Evolutionary conservation across 2,888 invertebrate genomes (phyloP).

Genomic region (Deladenus siricidicola): DNA sequence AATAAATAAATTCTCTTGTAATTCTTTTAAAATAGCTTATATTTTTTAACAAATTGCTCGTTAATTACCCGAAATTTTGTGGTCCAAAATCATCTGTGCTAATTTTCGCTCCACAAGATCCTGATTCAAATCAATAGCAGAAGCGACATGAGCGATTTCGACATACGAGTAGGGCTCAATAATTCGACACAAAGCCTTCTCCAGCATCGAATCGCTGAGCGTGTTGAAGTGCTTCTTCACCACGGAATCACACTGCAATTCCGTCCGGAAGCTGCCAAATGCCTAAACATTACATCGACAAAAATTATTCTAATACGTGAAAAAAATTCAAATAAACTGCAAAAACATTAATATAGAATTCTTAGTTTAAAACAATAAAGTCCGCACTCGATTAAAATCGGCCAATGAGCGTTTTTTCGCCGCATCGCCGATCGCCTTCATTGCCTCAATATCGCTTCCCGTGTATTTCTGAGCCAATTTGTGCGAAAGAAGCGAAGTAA

Average conservation of each 20-base stretch:
- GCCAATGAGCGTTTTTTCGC: constrained; percentile 91
- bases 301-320: too few species aligned
- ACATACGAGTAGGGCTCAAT: constrained; percentile 97
- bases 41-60: too few species aligned
- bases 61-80: constrained; percentile 67
- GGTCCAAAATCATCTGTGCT: constrained; percentile 98
- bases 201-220: constrained; percentile 93
- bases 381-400: constrained; percentile 67
- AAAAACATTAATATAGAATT: too few species aligned
- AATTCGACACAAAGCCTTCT: constrained; percentile 94
- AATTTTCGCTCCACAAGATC: constrained; percentile 84
- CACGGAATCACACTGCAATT: constrained; percentile 75
- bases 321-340: too few species aligned
- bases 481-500: constrained; percentile 68
- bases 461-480: constrained; percentile 93
- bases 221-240: constrained; percentile 92
- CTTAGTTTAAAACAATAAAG: too few species aligned
- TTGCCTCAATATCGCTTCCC: constrained; percentile 74
- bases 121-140: constrained; percentile 53
- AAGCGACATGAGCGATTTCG: constrained; percentile 59
- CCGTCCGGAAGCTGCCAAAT: constrained; percentile 73
- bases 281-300: constrained; percentile 62
- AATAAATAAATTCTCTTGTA: too few species aligned
- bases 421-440: constrained; percentile 91
- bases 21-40: not conserved